A percentile compares a stretch with the other conserved stretches of the same genome.
phyloP scores from a whole-genome alignment of 2,888 invertebrate genomes.

The Pasiphila rectangulata region DNA sequence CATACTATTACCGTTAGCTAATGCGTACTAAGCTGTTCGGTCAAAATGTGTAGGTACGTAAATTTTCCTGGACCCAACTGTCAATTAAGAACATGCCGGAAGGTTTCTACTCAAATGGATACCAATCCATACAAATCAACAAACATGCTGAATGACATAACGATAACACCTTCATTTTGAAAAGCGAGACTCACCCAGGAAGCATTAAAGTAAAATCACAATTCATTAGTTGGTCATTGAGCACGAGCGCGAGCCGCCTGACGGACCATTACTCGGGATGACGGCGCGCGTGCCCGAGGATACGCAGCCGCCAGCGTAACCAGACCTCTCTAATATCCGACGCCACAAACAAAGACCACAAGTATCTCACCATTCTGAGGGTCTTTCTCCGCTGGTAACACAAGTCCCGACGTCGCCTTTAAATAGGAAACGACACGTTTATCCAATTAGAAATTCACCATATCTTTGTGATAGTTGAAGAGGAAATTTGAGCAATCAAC shows the following conservation, averaged over 20 bases:
- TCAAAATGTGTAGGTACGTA: slow-evolving; percentile 6
- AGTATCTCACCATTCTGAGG: slow-evolving; percentile 45
- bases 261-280: slow-evolving; percentile 74
- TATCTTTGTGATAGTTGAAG: slow-evolving; percentile 81
- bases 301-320: slow-evolving; percentile 41
- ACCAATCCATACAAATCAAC: slow-evolving; percentile 17
- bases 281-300: slow-evolving; percentile 73
- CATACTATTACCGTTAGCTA: too few relatives aligned
- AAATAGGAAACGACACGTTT: slow-evolving; percentile 82
- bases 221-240: slow-evolving; percentile 74
- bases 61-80: slow-evolving; percentile 5
- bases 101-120: slow-evolving; percentile 10
- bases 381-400: slow-evolving; percentile 63
- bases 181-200: slow-evolving; percentile 65
- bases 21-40: not conserved
- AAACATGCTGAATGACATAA: slow-evolving; percentile 40
- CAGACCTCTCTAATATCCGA: slow-evolving; percentile 41
- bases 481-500: slow-evolving; percentile 81
- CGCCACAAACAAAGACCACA: slow-evolving; percentile 39
- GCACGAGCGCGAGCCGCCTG: slow-evolving; percentile 54
- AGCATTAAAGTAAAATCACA: slow-evolving; percentile 63
- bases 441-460: slow-evolving; percentile 82
- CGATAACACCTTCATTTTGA: slow-evolving; percentile 46
- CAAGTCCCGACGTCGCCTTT: slow-evolving; percentile 74
- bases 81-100: slow-evolving; percentile 13